Base-by-base conservation (phyloP, 1,140 invertebrate species). In the Cardiocondyla obscurior region DNA sequence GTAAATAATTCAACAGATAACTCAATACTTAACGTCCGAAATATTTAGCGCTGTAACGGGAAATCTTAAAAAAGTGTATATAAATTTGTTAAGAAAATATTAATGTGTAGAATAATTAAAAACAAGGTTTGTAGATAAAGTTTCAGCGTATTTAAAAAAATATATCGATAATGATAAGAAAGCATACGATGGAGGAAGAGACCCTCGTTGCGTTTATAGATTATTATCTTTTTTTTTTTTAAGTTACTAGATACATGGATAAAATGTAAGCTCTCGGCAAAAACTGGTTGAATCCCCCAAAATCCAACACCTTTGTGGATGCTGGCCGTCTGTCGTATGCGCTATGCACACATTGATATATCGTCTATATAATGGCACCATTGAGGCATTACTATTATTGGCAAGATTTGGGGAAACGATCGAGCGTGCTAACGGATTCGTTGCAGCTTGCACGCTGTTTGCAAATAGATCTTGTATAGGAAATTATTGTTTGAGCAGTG, bases 391-490 rank as follows among this genome's bases (percentile, higher is more conserved):
- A 92, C 88, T 90, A 93, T 93, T 93, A 94, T 93, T 93, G 92
- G 90, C 82, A 90, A 93, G 91, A 93, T 93, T 94, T 93, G 87
- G 92, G 92, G 92, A 92, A 93, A 94, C 89, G 88, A 90, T 88
- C 87, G 84, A 86, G 87, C 86, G 77, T 91, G 83, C 90, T 91
- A 93, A 92, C 92, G 92, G 92, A 94, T 94, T 94, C 92, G 92
- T 91, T 87, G 92, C 93, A 93, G 93, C 92, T 94, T 94, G 93
- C 91, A 70, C 73, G 88, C 83, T 93, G 92, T 94, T 94, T 93
- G 92, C 93, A 94, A 94, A 93, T 94, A 94, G 92, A 89, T 85
- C 90, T 90, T 85, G 82, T 90, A 91, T 89, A 83, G 60, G 82
- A 88, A 92, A 90, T 91, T 92, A 92, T 92, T 85, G 90, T 92